Evolutionary conservation across 2,113 vertebrate genomes (phyloP).

Genomic region (Forbesichthys papilliferus): DNA sequence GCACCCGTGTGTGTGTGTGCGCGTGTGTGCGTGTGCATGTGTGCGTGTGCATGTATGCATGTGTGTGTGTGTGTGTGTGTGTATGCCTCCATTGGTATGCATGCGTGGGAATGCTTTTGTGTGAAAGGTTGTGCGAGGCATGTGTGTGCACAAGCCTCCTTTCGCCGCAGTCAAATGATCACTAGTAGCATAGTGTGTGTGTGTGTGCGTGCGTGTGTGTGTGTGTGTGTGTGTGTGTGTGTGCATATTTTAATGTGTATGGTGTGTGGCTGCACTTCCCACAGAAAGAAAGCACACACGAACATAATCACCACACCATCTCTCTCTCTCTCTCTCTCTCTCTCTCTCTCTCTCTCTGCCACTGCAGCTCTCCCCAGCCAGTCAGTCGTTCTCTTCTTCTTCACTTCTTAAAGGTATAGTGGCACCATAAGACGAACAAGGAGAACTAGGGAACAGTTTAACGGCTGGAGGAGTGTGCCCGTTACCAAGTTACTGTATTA

Average conservation of each 20-base stretch:
- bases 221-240: constrained; percentile 29
- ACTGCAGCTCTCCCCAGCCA: constrained; percentile 39
- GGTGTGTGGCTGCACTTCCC: constrained; percentile 53
- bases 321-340: constrained; percentile 14
- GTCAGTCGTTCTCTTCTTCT: background rate
- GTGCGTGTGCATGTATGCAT: constrained; percentile 24
- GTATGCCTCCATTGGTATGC: background rate
- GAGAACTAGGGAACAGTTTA: background rate
- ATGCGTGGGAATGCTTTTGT: background rate
- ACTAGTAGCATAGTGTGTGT: background rate
- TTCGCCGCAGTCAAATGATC: too few species aligned
- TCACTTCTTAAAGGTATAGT: constrained; percentile 56
- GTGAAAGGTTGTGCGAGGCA: background rate
- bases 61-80: constrained; percentile 15
- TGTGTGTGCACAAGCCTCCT: background rate
- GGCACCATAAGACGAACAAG: background rate
- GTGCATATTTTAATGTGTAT: background rate
- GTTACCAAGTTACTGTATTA: too few species aligned
- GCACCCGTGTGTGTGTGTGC: background rate
- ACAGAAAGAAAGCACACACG: constrained; percentile 62
- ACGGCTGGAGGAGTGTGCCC: background rate
- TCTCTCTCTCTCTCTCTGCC: constrained; percentile 3
- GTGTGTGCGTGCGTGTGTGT: constrained; percentile 20
- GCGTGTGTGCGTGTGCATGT: background rate
- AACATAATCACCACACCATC: constrained; percentile 45